Evolutionary conservation across 2,113 vertebrate genomes (phyloP), one percentile per base, ranked within the genome.

Genomic region (Sclerurus mexicanus): DNA sequence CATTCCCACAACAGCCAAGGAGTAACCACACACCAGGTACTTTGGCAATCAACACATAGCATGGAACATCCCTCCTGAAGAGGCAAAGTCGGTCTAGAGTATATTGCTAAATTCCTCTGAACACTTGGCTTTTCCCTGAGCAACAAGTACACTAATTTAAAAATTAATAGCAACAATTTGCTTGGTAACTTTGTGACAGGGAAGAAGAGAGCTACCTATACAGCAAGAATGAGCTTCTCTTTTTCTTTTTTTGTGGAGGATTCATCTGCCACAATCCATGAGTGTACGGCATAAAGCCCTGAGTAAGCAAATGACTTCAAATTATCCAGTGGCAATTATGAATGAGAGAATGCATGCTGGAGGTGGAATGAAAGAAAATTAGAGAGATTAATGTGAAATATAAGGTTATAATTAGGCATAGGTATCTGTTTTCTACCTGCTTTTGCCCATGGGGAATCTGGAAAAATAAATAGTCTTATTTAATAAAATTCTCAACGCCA

Each of bases 401-500:
- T 86, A 96, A 94, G 89, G 93, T 95, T 95, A 92, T 95, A 97
- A 97, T 97, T 97, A 96, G 95, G 80, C 88, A 90, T 27, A 59
- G 85, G 84, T 97, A 97, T 95, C 95, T 94, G 87, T 90, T 95
- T 97, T 95, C 68, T 92, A 88, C 93, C 92, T 93, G 83, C 84
- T 94, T 95, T 93, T 94, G 94, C 91, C 96, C 93, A 83, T 59
- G 30, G 95, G 91, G 83, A 96, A 96, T 80, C 83, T 93, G 56
- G 76, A 95, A 97, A 94, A 94, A 93, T 90, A 97, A 95, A 96
- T 93, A 90, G 73, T 95, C 67, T 72, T 86, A 68, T 94, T 95
- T 90, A 92, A 96, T 95, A 90, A 93, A 94, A 93, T 92, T 95
- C 92, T 94, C 90, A 93, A 81, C 13, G 60, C 94, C 76, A 75